These are phyloP conservation scores for Sylvicola fuscatus DNA, from an alignment of 2,888 invertebrate species.

Conservation along the genomic window DNA sequence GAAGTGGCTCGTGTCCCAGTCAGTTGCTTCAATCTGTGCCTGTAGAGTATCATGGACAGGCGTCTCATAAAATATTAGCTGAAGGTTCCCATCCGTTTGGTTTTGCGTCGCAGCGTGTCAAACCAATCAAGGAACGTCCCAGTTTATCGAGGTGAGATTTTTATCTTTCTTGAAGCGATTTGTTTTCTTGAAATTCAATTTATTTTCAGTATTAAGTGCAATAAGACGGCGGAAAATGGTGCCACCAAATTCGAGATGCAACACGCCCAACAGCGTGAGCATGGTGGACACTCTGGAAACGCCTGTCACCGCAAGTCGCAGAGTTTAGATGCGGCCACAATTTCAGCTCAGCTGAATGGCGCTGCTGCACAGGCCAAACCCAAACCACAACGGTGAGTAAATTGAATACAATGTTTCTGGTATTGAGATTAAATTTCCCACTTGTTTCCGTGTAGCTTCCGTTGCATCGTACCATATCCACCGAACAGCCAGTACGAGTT, in stretches of 20 bases:
- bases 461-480: conserved; percentile 85
- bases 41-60: conserved; percentile 17
- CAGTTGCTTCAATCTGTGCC: conserved; percentile 61
- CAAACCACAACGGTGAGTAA: conserved; percentile 26
- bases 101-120: conserved; percentile 36
- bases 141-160: no score
- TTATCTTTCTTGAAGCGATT: no score
- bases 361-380: conserved; percentile 12
- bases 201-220: conserved; percentile 1
- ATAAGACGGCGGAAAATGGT: conserved; percentile 8
- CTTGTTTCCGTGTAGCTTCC: conserved; percentile 34
- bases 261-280: conserved; percentile 9
- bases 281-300: conserved; percentile 16
- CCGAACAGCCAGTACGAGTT: conserved; percentile 86
- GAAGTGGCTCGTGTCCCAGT: conserved; percentile 86
- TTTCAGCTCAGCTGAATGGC: conserved; percentile 19
- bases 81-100: conserved; percentile 15
- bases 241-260: conserved; percentile 6
- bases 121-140: conserved; percentile 39
- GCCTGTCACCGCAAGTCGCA: conserved; percentile 66
- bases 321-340: conserved; percentile 49
- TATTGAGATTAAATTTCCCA: neutral
- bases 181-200: no score
- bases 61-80: neutral
- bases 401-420: neutral